Base-by-base conservation (phyloP, 2,113 vertebrate species). In the Gasterosteus nipponicus region DNA sequence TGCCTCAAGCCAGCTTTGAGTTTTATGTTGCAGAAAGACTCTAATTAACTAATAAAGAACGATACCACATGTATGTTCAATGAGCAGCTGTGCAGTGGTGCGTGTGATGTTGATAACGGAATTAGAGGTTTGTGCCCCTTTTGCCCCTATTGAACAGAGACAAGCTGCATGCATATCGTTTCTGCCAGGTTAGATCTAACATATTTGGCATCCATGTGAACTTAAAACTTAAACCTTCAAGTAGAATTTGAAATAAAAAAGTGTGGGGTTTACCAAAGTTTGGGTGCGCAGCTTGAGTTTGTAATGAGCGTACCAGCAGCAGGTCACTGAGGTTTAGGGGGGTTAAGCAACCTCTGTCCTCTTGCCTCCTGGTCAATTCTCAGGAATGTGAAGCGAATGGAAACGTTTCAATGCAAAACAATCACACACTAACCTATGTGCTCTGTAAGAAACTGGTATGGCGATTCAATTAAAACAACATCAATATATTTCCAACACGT, bases 341-440 rank as follows among this genome's bases (percentile, higher is more conserved):
- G 76, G 78, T 87, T 74, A 78, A 77, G 79, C 78, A 54, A 62
- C 64, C 67, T 47, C 56, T 84, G 81, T 84, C 77, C 80, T 77
- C 38, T 70, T 75, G 66, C 60, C 82, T 80, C 38, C 80, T 59
- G 81, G 69, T 62, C 78, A 71, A 11, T 2, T 59, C 70, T 76
- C 19, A 87, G 89, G 87, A 89, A 89, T 90, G 89, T 76, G 84
- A 54, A 56, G 68, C 60, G 44, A 15, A 57, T 1, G 1, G 51
- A 75, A 69, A 74, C 42, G 61, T 78, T 64, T 86, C 65, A 80
- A 66, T 71, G 63, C 41, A 58, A 53, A 56, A 39, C 62, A 66
- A 83, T 79, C 22, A 72, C 66, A 64, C 57, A 63, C 69, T 31
- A 61, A 76, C 59, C 14, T 14, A 53, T n/a, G 10, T 22, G 62